These are phyloP conservation scores for Phragmatobia fuliginosa DNA, from an alignment of 2,888 invertebrate species.

Conservation along the genomic window DNA sequence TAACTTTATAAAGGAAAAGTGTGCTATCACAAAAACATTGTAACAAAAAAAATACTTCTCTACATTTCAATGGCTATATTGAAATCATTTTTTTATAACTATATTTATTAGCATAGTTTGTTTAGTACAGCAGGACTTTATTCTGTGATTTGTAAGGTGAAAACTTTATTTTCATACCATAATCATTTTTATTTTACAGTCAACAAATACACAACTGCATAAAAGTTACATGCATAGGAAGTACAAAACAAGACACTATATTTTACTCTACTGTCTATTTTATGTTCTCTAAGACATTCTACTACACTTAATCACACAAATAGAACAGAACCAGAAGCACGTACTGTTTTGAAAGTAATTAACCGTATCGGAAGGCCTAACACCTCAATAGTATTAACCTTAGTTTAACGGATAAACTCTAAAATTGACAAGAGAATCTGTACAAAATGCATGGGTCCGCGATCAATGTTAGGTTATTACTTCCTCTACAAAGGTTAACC, in stretches of 20 bases:
- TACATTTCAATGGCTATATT: too few relatives aligned
- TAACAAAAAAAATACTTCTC: too few relatives aligned
- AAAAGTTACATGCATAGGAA: not conserved
- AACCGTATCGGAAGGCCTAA: not conserved
- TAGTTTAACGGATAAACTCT: not conserved
- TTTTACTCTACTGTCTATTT: not conserved
- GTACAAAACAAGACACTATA: not conserved
- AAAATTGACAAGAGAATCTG: not conserved
- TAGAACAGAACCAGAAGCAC: not conserved
- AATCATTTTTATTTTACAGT: too few relatives aligned
- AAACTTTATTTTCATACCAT: too few relatives aligned
- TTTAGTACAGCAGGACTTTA: too few relatives aligned
- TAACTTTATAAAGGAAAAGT: too few relatives aligned
- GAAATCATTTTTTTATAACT: too few relatives aligned
- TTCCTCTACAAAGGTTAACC: conserved; percentile 35
- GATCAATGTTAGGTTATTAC: conserved; percentile 28
- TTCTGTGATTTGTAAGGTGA: too few relatives aligned
- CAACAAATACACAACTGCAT: not conserved
- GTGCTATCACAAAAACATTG: too few relatives aligned
- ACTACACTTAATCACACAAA: not conserved
- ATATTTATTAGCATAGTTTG: too few relatives aligned
- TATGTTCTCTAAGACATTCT: not conserved
- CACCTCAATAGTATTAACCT: not conserved
- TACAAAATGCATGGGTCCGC: conserved; percentile 7
- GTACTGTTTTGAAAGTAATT: not conserved